These are phyloP conservation scores for Nomada ruficornis DNA, from an alignment of 2,888 invertebrate species.

Conservation along the genomic window DNA sequence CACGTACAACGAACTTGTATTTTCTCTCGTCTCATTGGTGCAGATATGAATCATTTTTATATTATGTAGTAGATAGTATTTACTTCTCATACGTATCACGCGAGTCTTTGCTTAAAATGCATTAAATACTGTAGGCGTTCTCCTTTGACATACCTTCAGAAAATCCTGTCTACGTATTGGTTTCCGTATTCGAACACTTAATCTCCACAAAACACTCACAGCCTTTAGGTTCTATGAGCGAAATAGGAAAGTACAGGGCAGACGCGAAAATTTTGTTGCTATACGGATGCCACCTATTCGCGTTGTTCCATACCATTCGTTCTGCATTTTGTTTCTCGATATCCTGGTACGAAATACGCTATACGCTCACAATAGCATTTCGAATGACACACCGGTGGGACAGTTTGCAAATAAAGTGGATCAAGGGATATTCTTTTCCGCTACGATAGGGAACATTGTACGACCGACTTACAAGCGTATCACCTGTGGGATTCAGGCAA, in stretches of 20 bases:
- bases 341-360: slow-evolving; percentile 55
- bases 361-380: slow-evolving; percentile 19
- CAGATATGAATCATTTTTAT: neutral
- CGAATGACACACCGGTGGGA: slow-evolving; percentile 54
- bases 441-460: slow-evolving; percentile 27
- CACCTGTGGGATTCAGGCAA: neutral
- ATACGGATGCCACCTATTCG: slow-evolving; percentile 13
- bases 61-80: no score
- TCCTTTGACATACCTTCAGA: slow-evolving; percentile 4
- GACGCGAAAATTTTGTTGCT: slow-evolving; percentile 59
- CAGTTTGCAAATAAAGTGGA: slow-evolving; percentile 61
- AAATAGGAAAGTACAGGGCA: slow-evolving; percentile 54
- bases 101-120: no score
- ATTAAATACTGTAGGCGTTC: no score
- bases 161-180: slow-evolving; percentile 53
- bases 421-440: slow-evolving; percentile 45
- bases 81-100: no score
- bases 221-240: slow-evolving; percentile 57
- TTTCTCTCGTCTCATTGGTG: neutral
- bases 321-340: slow-evolving; percentile 51
- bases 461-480: neutral
- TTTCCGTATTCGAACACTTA: slow-evolving; percentile 70
- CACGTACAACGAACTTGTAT: no score
- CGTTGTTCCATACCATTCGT: neutral
- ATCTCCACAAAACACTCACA: slow-evolving; percentile 64